phyloP scores from a whole-genome alignment of 2,113 vertebrate species.

The Etheostoma cragini region DNA sequence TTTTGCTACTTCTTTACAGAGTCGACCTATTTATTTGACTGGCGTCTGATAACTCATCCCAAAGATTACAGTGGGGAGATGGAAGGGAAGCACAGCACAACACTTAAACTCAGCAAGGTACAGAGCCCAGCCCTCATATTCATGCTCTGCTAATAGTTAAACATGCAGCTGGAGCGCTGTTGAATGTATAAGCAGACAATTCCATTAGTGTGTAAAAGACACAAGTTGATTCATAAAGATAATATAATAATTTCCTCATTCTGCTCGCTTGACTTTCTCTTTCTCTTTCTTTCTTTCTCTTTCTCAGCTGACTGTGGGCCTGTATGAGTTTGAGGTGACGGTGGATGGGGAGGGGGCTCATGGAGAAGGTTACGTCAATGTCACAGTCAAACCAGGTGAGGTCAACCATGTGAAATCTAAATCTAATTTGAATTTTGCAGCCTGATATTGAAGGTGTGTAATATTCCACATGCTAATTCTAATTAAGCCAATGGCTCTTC shows the following conservation, averaged over 20 bases:
- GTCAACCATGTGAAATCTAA: not conserved
- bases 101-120: conserved; percentile 94
- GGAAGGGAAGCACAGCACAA: conserved; percentile 90
- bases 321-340: conserved; percentile 94
- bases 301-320: conserved; percentile 92
- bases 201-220: not conserved
- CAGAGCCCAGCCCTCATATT: conserved; percentile 16
- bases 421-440: not conserved
- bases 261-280: not conserved
- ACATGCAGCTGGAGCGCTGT: not conserved
- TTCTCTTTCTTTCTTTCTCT: not conserved
- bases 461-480: not conserved
- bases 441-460: not conserved
- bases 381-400: conserved; percentile 96
- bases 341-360: conserved; percentile 88
- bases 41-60: conserved; percentile 94
- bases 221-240: not conserved
- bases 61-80: conserved; percentile 95
- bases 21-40: conserved; percentile 90
- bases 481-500: not conserved
- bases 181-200: conserved; percentile 7
- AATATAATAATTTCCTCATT: conserved; percentile 13
- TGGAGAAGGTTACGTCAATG: conserved; percentile 95
- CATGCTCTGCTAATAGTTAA: conserved; percentile 9
- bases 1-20: conserved; percentile 78